Evolutionary conservation across 2,113 vertebrate species (phyloP).

Genomic region (Falcunculus frontatus): DNA sequence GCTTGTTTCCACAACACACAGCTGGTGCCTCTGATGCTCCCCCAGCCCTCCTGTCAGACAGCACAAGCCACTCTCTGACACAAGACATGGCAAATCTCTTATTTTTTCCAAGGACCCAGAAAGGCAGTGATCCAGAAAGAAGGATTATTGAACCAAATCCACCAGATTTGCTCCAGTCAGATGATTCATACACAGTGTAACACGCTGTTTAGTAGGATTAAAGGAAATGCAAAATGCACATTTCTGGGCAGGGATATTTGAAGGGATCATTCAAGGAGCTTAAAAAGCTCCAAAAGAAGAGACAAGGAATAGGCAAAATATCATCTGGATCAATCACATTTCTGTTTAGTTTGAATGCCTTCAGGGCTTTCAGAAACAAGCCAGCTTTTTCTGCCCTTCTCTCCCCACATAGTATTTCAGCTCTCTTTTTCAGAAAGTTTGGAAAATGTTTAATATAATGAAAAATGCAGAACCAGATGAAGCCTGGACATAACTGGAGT

Average conservation of each 20-base stretch:
- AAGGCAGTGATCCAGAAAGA: conserved; percentile 45
- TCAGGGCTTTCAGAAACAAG: neutral
- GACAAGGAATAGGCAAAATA: neutral
- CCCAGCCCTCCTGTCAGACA: neutral
- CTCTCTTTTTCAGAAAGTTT: neutral
- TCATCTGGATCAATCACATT: neutral
- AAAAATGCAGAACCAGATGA: neutral
- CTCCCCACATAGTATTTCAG: neutral
- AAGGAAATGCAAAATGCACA: conserved; percentile 2
- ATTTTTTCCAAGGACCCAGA: conserved; percentile 31
- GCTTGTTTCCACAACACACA: neutral
- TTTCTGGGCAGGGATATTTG: conserved; percentile 19
- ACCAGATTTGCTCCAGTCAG: conserved; percentile 58
- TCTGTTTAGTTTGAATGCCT: neutral
- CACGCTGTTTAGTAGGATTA: conserved; percentile 34
- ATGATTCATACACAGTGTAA: conserved; percentile 56
- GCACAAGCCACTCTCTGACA: neutral
- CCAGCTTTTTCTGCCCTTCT: neutral
- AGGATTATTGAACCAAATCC: conserved; percentile 51
- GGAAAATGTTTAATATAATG: neutral
- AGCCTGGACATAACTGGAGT: neutral
- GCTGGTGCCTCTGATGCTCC: neutral
- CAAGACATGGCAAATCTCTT: neutral
- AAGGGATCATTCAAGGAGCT: neutral
- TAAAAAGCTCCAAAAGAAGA: neutral